Evolutionary conservation across 2,113 vertebrate species (phyloP).

Genomic region (Anarhynchus alexandrinus): DNA sequence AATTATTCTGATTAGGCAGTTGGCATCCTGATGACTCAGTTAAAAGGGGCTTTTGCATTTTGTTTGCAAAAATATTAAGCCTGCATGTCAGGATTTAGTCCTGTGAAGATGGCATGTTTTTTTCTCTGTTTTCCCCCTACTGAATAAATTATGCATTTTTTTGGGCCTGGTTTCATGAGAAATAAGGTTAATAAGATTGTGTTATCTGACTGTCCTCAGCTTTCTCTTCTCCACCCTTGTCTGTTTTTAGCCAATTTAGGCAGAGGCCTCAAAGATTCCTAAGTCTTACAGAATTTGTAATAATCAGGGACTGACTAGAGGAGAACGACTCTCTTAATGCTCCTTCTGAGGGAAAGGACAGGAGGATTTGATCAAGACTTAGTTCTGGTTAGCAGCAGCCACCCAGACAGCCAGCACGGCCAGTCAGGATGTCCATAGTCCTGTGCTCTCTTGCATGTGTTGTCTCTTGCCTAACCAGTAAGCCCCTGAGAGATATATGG

Average conservation of each 20-base stretch:
- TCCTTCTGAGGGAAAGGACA: neutral
- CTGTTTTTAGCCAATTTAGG: neutral
- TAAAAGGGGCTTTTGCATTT: neutral
- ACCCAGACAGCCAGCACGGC: fast-evolving
- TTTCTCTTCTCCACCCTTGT: neutral
- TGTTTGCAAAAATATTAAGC: neutral
- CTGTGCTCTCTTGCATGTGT: too few relatives aligned
- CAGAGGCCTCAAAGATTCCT: neutral
- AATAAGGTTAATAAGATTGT: neutral
- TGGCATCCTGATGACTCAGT: neutral
- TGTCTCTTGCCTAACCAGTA: neutral
- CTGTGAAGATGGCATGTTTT: neutral
- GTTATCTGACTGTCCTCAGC: neutral
- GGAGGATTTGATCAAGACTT: neutral
- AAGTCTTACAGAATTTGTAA: neutral
- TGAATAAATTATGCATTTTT: neutral
- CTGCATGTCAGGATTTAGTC: neutral
- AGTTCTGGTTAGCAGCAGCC: neutral
- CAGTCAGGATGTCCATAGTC: neutral
- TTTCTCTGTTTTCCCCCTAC: neutral
- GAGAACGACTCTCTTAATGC: neutral
- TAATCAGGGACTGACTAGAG: neutral
- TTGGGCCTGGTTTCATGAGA: neutral
- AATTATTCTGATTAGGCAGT: neutral
- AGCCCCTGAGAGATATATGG: fast-evolving